Base-by-base conservation (phyloP, 2,797 vertebrate genomes). In the Gila robusta region DNA sequence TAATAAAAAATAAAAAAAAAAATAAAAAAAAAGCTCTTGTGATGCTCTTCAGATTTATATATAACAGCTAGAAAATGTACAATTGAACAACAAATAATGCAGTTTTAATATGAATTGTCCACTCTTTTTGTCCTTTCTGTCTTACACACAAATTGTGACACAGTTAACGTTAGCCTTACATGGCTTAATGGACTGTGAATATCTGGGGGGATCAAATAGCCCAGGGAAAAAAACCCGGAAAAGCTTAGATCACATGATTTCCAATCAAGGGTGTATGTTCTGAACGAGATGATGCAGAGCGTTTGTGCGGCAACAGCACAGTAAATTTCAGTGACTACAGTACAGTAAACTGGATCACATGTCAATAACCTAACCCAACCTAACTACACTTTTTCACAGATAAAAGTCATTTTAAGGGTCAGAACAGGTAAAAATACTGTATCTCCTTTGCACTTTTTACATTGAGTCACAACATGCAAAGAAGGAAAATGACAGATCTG, bases 391-490 rank as follows among this genome's bases (percentile, higher is more conserved):
- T 44, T 10, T 14, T 39, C 4, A n/a, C 21, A 16, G 9, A 70
- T 10, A 41, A 14, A 54, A 11, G 10, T 54, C 0, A 19, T 39
- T 73, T 16, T 32, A 73, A 44, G 17, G 12, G 26, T 47, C 4
- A 66, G 23, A 49, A 67, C 21, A 26, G 16, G 26, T 16, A 66
- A 9, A 49, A 49, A 4, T 37, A 12, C 41, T 49, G 47, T 16
- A 49, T 16, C 26, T 23, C 0, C 6, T 17, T 44, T 64, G 3
- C 26, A 23, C 11, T 73, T 82, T 32, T 52, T 32, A 56, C 17
- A 32, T 2, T 66, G 56, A 76, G 54, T 85, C 64, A 73, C 59
- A 81, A 72, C 49, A 87, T 87, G 74, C 81, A 82, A 82, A 76
- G 73, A 35, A 83, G 35, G 16, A 64, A 70, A 39, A 85, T 54